Percentiles rank a stretch among this genome's conserved stretches.
Conservation (phyloP, 2,888 invertebrate species). For the Enchytraeus crypticus region DNA sequence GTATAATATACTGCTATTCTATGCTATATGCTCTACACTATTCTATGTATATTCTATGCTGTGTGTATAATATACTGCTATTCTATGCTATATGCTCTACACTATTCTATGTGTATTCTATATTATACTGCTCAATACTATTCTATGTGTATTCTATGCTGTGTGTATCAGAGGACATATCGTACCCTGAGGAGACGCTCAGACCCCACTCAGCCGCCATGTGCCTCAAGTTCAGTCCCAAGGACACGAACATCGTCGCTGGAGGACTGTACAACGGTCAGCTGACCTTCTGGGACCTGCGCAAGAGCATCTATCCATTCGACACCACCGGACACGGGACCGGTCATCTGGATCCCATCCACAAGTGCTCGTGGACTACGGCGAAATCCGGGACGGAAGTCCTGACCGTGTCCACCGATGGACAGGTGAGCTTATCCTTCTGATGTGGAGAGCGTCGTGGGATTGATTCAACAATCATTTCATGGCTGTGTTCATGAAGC, state of each 20-base stretch:
- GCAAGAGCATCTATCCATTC: neutral
- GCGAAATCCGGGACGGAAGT: neutral
- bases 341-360: neutral
- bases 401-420: neutral
- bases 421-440: too few relatives aligned
- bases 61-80: too few relatives aligned
- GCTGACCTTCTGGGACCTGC: conserved; percentile 6
- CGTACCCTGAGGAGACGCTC: conserved; percentile 7
- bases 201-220: conserved; percentile 1
- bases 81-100: too few relatives aligned
- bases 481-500: too few relatives aligned
- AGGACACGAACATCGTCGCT: conserved; percentile 10
- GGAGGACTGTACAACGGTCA: conserved; percentile 16
- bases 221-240: conserved; percentile 12
- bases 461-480: too few relatives aligned
- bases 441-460: too few relatives aligned
- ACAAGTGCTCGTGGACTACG: neutral
- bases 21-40: too few relatives aligned
- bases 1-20: too few relatives aligned
- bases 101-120: too few relatives aligned
- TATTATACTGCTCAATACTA: too few relatives aligned
- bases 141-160: too few relatives aligned
- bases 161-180: conserved; percentile 14
- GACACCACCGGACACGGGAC: neutral
- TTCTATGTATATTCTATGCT: too few relatives aligned